These are phyloP conservation scores for Apodemia hepburni DNA, from an alignment of 2,888 invertebrate genomes.

Conservation along the genomic window DNA sequence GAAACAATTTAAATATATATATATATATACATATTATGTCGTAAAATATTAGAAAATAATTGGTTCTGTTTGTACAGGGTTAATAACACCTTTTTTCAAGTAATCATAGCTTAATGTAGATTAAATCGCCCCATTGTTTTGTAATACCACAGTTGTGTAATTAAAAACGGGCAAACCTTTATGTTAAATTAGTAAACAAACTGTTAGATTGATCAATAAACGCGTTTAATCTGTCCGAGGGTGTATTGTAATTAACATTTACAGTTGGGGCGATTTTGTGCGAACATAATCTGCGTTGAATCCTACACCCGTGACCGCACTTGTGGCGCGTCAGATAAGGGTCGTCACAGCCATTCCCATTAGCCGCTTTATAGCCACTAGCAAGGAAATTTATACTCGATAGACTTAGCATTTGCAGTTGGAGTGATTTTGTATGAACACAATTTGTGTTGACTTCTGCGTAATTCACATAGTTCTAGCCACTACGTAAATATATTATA, in stretches of 20 bases:
- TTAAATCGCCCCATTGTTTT: slow-evolving; percentile 10
- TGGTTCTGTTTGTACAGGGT: no score
- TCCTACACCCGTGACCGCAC: slow-evolving; percentile 52
- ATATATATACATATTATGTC: no score
- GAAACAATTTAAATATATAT: no score
- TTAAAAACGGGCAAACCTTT: slow-evolving; percentile 12
- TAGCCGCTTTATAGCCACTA: slow-evolving; percentile 50
- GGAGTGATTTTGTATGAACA: background rate
- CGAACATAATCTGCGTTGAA: slow-evolving; percentile 60
- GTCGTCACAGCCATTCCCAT: slow-evolving; percentile 51
- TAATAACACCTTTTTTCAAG: background rate
- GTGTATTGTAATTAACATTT: slow-evolving; percentile 51
- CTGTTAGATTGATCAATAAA: slow-evolving; percentile 15
- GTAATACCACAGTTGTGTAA: slow-evolving; percentile 4
- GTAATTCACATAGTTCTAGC: no score
- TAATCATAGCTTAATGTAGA: background rate
- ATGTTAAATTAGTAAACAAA: slow-evolving; percentile 16
- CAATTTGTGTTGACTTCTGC: no score
- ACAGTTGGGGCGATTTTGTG: slow-evolving; percentile 45
- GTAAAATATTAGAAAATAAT: no score
- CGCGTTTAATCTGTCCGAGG: slow-evolving; percentile 25
- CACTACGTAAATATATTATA: no score
- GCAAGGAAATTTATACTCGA: background rate
- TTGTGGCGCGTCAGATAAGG: slow-evolving; percentile 64
- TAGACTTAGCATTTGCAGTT: background rate